These are phyloP conservation scores for Cheilosia vulpina DNA, from an alignment of 2,888 invertebrate genomes.

Conservation along the genomic window DNA sequence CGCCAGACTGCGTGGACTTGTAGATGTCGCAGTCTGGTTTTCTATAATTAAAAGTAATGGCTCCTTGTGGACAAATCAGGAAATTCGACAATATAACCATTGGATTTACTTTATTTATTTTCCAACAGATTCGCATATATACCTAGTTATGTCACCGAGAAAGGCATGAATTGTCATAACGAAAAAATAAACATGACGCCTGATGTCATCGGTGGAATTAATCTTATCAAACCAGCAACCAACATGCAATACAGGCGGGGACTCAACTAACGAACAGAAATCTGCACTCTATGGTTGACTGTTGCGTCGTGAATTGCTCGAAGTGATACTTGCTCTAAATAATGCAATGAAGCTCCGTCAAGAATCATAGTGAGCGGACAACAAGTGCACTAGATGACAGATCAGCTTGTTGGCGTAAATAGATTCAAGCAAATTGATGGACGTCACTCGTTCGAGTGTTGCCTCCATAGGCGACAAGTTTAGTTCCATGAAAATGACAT, in stretches of 20 bases:
- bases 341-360: constrained; percentile 24
- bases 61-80: constrained; percentile 12
- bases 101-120: neutral
- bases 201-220: constrained; percentile 27
- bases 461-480: neutral
- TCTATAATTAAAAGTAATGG: constrained; percentile 44
- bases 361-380: constrained; percentile 1
- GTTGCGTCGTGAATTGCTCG: constrained; percentile 30
- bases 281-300: neutral
- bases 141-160: no score
- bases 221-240: constrained; percentile 5
- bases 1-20: constrained; percentile 43
- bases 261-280: neutral
- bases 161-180: constrained; percentile 3
- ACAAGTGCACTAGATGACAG: constrained; percentile 1
- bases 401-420: constrained; percentile 6
- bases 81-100: neutral
- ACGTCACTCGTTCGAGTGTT: neutral
- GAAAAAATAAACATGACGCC: neutral
- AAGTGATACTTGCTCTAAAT: constrained; percentile 55
- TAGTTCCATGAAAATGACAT: neutral
- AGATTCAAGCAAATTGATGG: neutral
- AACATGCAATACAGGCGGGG: constrained; percentile 6
- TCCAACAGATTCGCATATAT: neutral
- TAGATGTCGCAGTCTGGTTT: constrained; percentile 45